Evolutionary conservation across 2,797 vertebrate genomes (phyloP).

Genomic region (Glossophaga mutica): DNA sequence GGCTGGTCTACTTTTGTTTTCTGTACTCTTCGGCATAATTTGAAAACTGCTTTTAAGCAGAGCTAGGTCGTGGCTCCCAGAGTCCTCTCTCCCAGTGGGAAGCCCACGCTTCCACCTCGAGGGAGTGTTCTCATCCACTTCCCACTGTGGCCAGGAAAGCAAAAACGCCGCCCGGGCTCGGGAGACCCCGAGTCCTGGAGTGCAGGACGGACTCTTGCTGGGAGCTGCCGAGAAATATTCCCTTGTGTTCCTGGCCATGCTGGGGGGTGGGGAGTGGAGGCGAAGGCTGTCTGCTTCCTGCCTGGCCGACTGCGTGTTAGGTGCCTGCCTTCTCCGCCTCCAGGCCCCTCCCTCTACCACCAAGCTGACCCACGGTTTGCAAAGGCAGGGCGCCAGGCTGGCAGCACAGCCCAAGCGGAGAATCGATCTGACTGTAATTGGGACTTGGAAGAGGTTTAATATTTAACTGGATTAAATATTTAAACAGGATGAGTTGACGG

Average conservation of each 20-base stretch:
- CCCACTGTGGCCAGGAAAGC: not conserved
- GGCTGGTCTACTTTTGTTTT: accelerated
- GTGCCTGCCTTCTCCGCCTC: not conserved
- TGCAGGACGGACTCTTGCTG: not conserved
- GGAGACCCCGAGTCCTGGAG: accelerated
- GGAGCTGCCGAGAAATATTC: accelerated
- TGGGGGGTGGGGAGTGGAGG: not conserved
- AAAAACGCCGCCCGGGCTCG: accelerated
- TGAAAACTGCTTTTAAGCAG: not conserved
- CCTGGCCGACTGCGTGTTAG: accelerated
- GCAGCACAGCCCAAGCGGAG: not conserved
- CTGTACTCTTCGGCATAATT: not conserved
- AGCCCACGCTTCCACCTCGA: not conserved
- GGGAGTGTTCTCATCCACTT: too few relatives aligned
- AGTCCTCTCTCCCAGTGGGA: not conserved
- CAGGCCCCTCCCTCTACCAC: too few relatives aligned
- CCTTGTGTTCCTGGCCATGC: not conserved
- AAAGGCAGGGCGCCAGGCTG: not conserved
- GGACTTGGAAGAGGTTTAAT: constrained; percentile 72
- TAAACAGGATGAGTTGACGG: constrained; percentile 55
- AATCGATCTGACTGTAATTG: constrained; percentile 59
- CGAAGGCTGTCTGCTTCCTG: not conserved
- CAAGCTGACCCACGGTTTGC: accelerated
- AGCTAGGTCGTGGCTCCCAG: not conserved
- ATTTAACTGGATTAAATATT: constrained; percentile 74